Conservation (phyloP, 2,888 invertebrate species). For the Oscheius myriophilus region DNA sequence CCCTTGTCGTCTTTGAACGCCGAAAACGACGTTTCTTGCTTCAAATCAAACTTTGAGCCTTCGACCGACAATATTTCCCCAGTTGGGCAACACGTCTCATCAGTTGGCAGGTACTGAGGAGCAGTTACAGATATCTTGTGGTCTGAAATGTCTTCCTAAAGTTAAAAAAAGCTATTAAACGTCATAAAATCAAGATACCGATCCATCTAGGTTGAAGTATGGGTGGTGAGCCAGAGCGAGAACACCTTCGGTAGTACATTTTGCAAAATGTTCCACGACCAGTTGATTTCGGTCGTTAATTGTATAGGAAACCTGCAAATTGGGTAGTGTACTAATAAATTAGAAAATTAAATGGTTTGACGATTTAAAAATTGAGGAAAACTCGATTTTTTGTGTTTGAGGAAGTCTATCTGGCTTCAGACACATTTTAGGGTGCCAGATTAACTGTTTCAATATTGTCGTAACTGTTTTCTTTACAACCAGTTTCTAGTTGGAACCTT, state of each 20-base stretch:
- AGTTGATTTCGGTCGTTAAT: slow-evolving; percentile 57
- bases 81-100: slow-evolving; percentile 40
- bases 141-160: slow-evolving; percentile 34
- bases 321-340: background rate
- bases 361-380: too few relatives aligned
- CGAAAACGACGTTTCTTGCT: slow-evolving; percentile 16
- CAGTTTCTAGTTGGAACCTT: too few relatives aligned
- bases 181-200: slow-evolving; percentile 17
- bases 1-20: slow-evolving; percentile 15
- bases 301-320: slow-evolving; percentile 52
- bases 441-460: too few relatives aligned
- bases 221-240: slow-evolving; percentile 54
- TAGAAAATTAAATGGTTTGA: slow-evolving; percentile 1
- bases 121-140: slow-evolving; percentile 42
- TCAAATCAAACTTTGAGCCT: slow-evolving; percentile 34
- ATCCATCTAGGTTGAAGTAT: slow-evolving; percentile 58
- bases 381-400: too few relatives aligned
- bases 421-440: background rate
- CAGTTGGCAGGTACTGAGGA: slow-evolving; percentile 40
- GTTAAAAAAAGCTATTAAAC: background rate
- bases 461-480: too few relatives aligned
- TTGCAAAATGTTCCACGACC: slow-evolving; percentile 52
- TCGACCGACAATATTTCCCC: slow-evolving; percentile 21
- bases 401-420: too few relatives aligned
- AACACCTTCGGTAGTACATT: slow-evolving; percentile 36